Conservation (phyloP, 1,140 invertebrate genomes). For the Heliothis virescens region DNA sequence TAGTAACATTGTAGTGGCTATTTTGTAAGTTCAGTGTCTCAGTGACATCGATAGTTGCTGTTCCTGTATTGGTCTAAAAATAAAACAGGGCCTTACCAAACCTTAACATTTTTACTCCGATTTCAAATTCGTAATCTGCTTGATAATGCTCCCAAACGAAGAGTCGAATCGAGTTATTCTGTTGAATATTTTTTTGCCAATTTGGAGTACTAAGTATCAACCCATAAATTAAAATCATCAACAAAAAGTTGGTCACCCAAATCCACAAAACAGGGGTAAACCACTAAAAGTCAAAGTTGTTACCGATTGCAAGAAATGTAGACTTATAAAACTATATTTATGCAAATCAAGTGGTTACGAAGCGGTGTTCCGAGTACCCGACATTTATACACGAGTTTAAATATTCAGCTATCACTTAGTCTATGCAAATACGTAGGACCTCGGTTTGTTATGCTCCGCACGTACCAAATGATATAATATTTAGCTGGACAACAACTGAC, state of each 20-base stretch:
- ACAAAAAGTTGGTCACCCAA: neutral
- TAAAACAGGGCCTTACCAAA: too few species aligned
- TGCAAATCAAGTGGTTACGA: conserved; percentile 69
- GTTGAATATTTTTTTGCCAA: too few species aligned
- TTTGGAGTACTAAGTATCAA: too few species aligned
- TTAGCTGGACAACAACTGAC: conserved; percentile 36
- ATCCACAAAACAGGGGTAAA: neutral
- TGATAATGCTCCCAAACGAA: too few species aligned
- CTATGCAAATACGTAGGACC: conserved; percentile 72
- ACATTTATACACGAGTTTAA: conserved; percentile 70
- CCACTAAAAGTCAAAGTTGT: conserved; percentile 2
- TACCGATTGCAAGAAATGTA: conserved; percentile 28
- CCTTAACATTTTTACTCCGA: too few species aligned
- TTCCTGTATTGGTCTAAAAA: too few species aligned
- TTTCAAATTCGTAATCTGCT: too few species aligned
- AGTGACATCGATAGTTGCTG: neutral
- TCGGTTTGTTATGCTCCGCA: conserved; percentile 44
- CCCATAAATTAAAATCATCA: too few species aligned
- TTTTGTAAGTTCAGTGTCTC: conserved; percentile 4
- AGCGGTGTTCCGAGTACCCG: conserved; percentile 67
- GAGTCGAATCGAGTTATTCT: too few species aligned
- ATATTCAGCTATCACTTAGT: conserved; percentile 77
- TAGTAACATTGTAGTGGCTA: neutral
- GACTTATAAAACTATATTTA: conserved; percentile 60
- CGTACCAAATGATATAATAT: conserved; percentile 52